Evolutionary conservation across 2,113 vertebrate species (phyloP).

Genomic region (Passer montanus): DNA sequence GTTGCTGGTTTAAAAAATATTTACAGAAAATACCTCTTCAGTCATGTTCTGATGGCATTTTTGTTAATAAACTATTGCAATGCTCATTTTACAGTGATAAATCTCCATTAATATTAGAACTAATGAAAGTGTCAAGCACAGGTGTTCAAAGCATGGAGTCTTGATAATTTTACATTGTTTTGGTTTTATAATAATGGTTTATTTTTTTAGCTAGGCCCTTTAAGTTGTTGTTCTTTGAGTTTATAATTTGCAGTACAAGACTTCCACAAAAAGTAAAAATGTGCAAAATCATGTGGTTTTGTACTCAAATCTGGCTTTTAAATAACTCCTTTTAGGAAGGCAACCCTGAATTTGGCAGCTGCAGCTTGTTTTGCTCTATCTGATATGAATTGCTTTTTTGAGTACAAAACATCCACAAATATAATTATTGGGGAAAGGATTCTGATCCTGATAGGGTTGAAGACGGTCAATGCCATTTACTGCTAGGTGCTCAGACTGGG

Average conservation of each 20-base stretch:
- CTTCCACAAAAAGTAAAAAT: neutral
- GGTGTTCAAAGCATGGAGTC: neutral
- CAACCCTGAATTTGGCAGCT: neutral
- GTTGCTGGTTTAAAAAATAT: neutral
- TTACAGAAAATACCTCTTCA: neutral
- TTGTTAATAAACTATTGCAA: neutral
- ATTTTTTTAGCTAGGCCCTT: neutral
- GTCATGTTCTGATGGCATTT: neutral
- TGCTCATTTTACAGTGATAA: neutral
- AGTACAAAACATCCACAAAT: neutral
- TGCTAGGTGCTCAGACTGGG: neutral
- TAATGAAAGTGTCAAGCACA: neutral
- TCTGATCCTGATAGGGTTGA: neutral
- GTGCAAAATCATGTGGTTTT: neutral
- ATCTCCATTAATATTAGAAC: neutral
- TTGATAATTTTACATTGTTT: neutral
- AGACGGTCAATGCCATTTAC: rapidly evolving
- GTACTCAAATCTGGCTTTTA: neutral
- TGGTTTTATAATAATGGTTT: neutral
- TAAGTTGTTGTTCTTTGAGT: neutral
- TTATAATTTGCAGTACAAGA: neutral
- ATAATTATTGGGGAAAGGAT: neutral
- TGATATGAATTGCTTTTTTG: neutral
- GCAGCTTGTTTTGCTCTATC: neutral
- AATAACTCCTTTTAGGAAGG: neutral